Percentiles rank a stretch among this genome's conserved stretches.
These are phyloP conservation scores for Desmodus rotundus DNA, from an alignment of 2,113 vertebrate genomes.

Conservation along the genomic window DNA sequence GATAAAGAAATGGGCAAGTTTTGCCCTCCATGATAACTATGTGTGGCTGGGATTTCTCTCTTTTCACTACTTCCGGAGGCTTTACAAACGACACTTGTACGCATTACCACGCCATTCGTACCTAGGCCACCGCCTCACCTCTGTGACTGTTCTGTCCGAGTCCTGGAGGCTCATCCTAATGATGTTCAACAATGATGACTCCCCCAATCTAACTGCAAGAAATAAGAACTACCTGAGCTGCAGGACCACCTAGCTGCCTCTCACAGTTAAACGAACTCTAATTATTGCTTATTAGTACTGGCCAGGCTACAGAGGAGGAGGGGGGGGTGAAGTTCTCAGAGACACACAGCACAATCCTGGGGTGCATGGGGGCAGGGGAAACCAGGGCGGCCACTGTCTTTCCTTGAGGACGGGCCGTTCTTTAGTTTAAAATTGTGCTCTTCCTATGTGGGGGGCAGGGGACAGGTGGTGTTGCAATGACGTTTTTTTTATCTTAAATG, in stretches of 20 bases:
- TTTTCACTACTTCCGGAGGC: constrained; percentile 46
- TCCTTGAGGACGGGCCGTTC: background rate
- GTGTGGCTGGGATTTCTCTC: constrained; percentile 66
- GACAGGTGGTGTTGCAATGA: background rate
- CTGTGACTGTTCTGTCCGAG: background rate
- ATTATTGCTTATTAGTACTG: background rate
- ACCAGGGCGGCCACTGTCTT: background rate
- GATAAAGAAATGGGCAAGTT: constrained; percentile 78
- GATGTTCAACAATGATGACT: background rate
- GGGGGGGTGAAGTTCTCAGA: background rate
- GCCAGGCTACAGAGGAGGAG: background rate
- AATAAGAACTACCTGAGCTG: constrained; percentile 18
- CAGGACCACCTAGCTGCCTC: background rate
- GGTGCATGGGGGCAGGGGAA: rapidly evolving
- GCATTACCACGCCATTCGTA: background rate
- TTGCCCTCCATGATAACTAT: constrained; percentile 74
- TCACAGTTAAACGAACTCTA: background rate
- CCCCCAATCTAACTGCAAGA: background rate
- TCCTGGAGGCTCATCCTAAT: background rate
- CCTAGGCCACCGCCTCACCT: background rate
- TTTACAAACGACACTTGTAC: background rate
- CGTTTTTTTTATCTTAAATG: background rate
- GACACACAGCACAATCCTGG: no score
- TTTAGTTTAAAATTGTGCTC: background rate
- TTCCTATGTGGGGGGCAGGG: background rate